Evolutionary conservation across 2,797 vertebrate genomes (phyloP).

Genomic region (Pogoniulus pusillus): DNA sequence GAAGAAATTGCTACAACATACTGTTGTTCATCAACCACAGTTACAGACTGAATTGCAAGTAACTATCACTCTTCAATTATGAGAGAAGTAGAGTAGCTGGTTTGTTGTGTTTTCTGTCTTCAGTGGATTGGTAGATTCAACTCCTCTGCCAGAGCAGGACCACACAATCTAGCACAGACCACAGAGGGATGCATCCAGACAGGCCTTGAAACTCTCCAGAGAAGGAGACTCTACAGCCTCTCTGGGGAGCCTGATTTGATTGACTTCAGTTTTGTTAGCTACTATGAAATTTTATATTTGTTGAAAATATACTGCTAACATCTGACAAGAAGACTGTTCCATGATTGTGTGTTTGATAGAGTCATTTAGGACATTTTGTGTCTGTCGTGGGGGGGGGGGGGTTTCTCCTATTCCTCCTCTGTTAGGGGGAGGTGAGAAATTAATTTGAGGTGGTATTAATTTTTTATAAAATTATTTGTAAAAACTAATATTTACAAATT

Average conservation of each 20-base stretch:
- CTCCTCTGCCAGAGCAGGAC: no score
- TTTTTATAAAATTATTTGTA: no score
- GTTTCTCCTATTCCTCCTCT: no score
- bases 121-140: not conserved
- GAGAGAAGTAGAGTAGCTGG: not conserved
- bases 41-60: not conserved
- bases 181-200: no score
- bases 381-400: no score
- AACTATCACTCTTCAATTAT: not conserved
- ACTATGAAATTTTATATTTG: not conserved
- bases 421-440: no score
- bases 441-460: no score
- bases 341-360: not conserved
- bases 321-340: not conserved
- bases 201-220: not conserved
- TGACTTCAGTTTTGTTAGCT: not conserved
- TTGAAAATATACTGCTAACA: not conserved
- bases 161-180: no score
- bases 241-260: no score
- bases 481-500: no score
- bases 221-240: no score
- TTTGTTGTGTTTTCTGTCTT: not conserved
- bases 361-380: not conserved
- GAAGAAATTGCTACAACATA: not conserved
- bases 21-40: not conserved